phyloP scores from a whole-genome alignment of 2,888 invertebrate genomes.

The Leucophora obtusa region DNA sequence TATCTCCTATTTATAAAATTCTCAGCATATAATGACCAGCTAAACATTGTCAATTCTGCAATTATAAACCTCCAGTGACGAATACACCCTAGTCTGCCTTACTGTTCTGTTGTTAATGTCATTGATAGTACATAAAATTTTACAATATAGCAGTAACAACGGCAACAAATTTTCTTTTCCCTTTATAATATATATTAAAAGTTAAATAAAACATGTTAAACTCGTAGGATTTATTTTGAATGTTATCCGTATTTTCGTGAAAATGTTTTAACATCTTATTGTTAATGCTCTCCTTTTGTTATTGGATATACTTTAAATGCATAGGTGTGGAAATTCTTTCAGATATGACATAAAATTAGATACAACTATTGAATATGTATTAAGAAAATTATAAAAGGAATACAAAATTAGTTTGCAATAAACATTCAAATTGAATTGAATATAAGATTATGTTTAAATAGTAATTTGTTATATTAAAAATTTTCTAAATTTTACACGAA shows the following conservation, averaged over 20 bases:
- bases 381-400: too few species aligned
- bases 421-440: neutral
- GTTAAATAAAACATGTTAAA: constrained; percentile 25
- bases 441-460: too few species aligned
- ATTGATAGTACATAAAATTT: constrained; percentile 21
- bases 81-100: too few species aligned
- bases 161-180: constrained; percentile 25
- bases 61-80: too few species aligned
- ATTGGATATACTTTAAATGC: neutral
- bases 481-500: too few species aligned
- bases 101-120: neutral
- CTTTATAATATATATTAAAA: constrained; percentile 13
- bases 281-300: neutral
- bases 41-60: too few species aligned
- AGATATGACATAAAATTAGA: neutral
- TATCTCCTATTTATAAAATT: too few species aligned
- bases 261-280: constrained; percentile 9
- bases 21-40: too few species aligned
- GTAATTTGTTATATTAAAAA: too few species aligned
- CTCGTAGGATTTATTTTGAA: constrained; percentile 20
- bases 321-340: neutral
- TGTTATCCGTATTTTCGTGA: neutral
- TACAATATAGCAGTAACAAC: neutral
- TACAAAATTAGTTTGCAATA: neutral
- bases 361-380: too few species aligned